Evolutionary conservation across 2,113 vertebrate species (phyloP), one percentile per base, ranked within the genome.

Genomic region (Sula dactylatra): DNA sequence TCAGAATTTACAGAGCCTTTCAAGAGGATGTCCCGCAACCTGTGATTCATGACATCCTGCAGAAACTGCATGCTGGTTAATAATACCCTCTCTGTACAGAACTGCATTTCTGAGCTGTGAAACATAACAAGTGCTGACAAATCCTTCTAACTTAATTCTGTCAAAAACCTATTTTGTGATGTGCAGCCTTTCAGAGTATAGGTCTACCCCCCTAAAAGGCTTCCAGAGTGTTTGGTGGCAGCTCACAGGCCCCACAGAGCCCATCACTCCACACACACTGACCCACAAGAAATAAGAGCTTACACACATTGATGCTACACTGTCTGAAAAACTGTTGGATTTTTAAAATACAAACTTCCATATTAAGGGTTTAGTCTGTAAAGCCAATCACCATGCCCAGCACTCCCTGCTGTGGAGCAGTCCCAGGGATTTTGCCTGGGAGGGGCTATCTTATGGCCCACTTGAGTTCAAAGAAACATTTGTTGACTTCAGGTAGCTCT

Each of bases 31-130:
- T 96, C 82, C 55, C 40, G 1, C 58, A 95, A 90, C 72, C 34
- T 79, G 78, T 96, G 93, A 97, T 95, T 95, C 94, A 96, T 71
- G 86, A 90, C 74, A 91, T 94, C 91, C 96, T 96, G 91, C 65
- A 96, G 83, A 82, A 93, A 74, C 70, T 79, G 54, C 54, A 38
- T 6, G 21, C 77, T 86, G 79, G 45, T 82, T 78, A 87, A 38
- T 64, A 94, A 76, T 65, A 55, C 66, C 9, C 38, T 61, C 78
- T 79, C 66, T 89, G 32, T 27, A 14, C 25, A 38, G 62, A 84
- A 31, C 74, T 91, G 66, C 49, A 44, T n/a, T 89, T 92, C 78
- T 59, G 52, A 94, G 45, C 64, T 38, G 42, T 85, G 85, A 88
- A 94, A 87, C 56, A 26, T 47, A 74, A n/a, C 62, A 74, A 82